Percentiles rank a stretch among this genome's conserved stretches.
These are phyloP conservation scores for Drosophila dunni DNA, from an alignment of 1,140 invertebrate genomes.

Conservation along the genomic window DNA sequence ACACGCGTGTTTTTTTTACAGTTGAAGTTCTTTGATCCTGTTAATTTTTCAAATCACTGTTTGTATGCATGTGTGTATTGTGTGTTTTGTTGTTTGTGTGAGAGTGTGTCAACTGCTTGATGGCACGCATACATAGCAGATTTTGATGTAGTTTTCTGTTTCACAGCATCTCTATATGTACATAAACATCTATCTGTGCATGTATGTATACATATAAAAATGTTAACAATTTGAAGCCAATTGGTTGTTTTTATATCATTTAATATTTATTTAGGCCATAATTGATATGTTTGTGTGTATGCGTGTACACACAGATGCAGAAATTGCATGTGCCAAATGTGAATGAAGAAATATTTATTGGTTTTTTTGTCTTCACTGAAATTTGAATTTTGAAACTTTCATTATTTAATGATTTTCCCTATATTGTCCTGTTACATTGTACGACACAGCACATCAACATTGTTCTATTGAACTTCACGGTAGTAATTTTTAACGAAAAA, in stretches of 20 bases:
- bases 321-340: conserved; percentile 10
- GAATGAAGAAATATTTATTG: conserved; percentile 7
- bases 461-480: conserved; percentile 59
- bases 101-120: neutral
- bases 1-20: neutral
- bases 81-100: neutral
- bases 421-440: conserved; percentile 25
- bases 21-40: conserved; percentile 17
- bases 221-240: neutral
- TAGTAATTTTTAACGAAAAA: conserved; percentile 80
- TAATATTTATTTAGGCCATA: neutral
- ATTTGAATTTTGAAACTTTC: conserved; percentile 18
- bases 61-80: conserved; percentile 15
- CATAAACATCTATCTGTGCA: neutral
- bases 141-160: neutral
- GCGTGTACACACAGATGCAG: neutral
- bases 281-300: neutral
- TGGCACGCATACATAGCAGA: too few relatives aligned
- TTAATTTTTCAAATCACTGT: conserved; percentile 3
- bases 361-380: conserved; percentile 16
- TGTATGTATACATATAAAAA: conserved; percentile 4
- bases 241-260: conserved; percentile 1
- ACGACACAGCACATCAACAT: conserved; percentile 51
- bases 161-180: neutral
- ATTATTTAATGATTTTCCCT: conserved; percentile 40